Conservation (phyloP, 2,797 vertebrate species). For the Arctocebus calabarensis region DNA sequence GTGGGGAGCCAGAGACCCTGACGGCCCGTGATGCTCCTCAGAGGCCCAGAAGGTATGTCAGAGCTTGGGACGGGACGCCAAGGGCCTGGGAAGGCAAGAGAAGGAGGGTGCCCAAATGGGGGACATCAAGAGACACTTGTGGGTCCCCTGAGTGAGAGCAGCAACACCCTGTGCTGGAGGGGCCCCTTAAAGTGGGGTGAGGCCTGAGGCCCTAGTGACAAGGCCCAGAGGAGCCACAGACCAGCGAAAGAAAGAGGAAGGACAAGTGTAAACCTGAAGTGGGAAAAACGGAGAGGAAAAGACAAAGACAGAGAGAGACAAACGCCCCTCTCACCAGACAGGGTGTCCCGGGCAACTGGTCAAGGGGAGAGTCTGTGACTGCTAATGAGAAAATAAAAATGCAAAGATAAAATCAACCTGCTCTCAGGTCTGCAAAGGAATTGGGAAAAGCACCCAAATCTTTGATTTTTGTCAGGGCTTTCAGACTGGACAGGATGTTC, state of each 20-base stretch:
- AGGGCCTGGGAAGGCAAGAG: not conserved
- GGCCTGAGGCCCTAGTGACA: accelerated
- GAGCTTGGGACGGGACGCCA: not conserved
- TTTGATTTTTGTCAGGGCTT: not conserved
- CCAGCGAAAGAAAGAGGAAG: not conserved
- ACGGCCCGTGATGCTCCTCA: not conserved
- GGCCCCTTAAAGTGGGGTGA: not conserved
- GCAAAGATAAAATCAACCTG: not conserved
- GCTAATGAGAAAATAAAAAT: not conserved
- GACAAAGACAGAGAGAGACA: not conserved
- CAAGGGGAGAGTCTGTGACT: not conserved
- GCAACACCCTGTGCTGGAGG: no score
- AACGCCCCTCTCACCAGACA: not conserved
- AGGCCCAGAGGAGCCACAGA: not conserved
- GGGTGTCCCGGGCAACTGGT: accelerated
- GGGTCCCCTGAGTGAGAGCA: not conserved
- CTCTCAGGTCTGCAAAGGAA: not conserved
- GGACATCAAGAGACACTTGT: not conserved
- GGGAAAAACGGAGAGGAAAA: not conserved
- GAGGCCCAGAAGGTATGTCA: not conserved
- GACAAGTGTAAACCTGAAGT: not conserved
- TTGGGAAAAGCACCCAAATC: not conserved
- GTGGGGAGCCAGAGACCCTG: not conserved
- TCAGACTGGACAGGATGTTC: not conserved
- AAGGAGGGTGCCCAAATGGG: not conserved